Evolutionary conservation across 2,797 vertebrate genomes (phyloP).

Genomic region (Sternotherus odoratus): DNA sequence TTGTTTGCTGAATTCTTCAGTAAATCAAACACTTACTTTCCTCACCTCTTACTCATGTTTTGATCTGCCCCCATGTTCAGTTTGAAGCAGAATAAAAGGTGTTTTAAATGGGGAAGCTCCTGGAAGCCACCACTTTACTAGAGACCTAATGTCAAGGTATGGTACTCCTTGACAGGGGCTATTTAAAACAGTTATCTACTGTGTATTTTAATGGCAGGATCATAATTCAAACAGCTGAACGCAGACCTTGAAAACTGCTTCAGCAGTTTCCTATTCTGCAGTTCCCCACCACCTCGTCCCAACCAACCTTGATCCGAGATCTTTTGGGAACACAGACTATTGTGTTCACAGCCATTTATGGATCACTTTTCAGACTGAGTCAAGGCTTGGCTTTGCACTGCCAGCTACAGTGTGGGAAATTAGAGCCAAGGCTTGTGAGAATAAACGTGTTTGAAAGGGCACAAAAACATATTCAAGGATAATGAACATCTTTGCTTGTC

Average conservation of each 20-base stretch:
- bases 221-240: conserved; percentile 60
- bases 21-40: conserved; percentile 13
- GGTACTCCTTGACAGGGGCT: conserved; percentile 27
- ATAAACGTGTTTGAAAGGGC: not conserved
- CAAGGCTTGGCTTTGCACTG: not conserved
- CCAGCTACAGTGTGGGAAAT: not conserved
- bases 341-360: not conserved
- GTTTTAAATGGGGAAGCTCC: conserved; percentile 43
- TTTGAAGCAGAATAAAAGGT: conserved; percentile 53
- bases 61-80: conserved; percentile 49
- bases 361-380: conserved; percentile 15
- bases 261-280: not conserved
- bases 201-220: conserved; percentile 50
- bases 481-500: not conserved
- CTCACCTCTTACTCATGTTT: not conserved
- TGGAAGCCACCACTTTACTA: conserved; percentile 58
- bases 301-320: conserved; percentile 47
- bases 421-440: not conserved
- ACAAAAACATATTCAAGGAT: not conserved
- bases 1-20: conserved; percentile 27
- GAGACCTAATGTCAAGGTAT: conserved; percentile 70
- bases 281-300: conserved; percentile 32
- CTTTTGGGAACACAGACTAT: not conserved
- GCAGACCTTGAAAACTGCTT: not conserved
- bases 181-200: conserved; percentile 41